Conservation (phyloP, 2,113 vertebrate species). For the Aldabrachelys gigantea region DNA sequence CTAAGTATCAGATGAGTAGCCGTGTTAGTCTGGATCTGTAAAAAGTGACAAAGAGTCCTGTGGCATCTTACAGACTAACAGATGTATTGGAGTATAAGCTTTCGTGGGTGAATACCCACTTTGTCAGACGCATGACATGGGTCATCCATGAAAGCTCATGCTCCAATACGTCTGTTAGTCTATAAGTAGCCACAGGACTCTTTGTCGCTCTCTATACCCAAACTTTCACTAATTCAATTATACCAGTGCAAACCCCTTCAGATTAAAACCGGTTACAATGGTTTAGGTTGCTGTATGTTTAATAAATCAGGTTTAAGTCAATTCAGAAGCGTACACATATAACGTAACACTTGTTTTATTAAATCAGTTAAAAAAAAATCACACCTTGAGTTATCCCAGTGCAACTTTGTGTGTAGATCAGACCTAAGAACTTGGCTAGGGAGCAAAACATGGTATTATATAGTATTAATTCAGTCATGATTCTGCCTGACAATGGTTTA, state of each 20-base stretch:
- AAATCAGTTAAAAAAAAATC: constrained; percentile 18
- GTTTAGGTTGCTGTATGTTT: not conserved
- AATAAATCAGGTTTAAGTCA: not conserved
- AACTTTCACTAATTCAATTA: not conserved
- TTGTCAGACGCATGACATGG: no score
- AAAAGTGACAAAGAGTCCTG: no score
- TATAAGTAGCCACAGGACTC: no score
- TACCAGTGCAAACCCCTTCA: not conserved
- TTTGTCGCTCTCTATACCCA: not conserved
- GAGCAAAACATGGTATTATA: not conserved
- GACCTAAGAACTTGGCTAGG: not conserved
- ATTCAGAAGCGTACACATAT: not conserved
- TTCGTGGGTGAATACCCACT: no score
- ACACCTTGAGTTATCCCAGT: not conserved
- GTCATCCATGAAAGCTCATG: no score
- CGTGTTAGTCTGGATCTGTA: no score
- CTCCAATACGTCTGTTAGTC: no score
- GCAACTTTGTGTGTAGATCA: not conserved
- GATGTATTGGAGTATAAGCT: no score
- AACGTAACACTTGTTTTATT: not conserved
- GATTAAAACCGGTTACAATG: not conserved
- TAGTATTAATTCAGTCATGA: not conserved
- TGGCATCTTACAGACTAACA: no score
- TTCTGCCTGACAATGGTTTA: not conserved
- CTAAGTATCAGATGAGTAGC: no score